Evolutionary conservation across 2,113 vertebrate species (phyloP).

Genomic region (Aleadryas rufinucha): DNA sequence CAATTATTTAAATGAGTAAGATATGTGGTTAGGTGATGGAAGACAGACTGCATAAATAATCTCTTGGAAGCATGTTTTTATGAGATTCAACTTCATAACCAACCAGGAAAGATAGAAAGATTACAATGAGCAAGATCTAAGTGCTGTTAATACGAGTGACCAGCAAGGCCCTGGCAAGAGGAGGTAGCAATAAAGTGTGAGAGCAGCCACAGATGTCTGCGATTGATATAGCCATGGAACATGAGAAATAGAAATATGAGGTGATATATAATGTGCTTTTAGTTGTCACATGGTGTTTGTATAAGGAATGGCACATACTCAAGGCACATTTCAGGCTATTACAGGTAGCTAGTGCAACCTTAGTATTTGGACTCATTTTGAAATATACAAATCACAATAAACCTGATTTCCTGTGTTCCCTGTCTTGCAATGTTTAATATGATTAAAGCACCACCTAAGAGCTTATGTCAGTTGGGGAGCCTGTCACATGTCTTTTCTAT

Average conservation of each 20-base stretch:
- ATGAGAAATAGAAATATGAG: neutral
- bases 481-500: neutral
- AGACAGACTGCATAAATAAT: neutral
- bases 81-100: neutral
- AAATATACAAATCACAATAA: neutral
- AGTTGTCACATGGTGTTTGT: neutral
- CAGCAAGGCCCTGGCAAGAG: neutral
- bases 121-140: neutral
- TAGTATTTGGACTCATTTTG: neutral
- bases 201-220: neutral
- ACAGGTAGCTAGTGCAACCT: neutral
- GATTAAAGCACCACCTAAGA: neutral
- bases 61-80: neutral
- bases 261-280: neutral
- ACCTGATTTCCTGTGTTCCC: neutral
- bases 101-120: neutral
- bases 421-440: neutral
- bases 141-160: neutral
- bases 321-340: neutral
- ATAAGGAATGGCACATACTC: neutral
- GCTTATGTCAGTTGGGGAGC: neutral
- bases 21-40: neutral
- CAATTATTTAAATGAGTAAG: neutral
- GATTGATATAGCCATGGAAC: neutral
- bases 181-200: neutral